Conservation (phyloP, 2,113 vertebrate genomes). For the Electrona antarctica region DNA sequence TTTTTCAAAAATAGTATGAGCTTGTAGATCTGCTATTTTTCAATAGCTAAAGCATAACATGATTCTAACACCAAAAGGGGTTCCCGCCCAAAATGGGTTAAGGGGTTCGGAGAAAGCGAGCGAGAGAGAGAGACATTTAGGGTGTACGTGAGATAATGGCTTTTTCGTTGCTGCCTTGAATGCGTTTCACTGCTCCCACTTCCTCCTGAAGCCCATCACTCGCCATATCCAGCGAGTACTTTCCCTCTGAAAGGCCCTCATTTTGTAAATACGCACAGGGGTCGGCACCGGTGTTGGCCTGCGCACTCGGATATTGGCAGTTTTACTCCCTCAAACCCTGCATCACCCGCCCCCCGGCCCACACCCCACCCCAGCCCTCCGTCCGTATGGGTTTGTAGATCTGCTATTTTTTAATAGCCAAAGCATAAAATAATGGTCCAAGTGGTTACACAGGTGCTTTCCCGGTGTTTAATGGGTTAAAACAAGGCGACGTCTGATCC, state of each 20-base stretch:
- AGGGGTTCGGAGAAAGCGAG: too few relatives aligned
- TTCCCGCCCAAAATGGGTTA: too few relatives aligned
- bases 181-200: not conserved
- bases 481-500: constrained; percentile 7
- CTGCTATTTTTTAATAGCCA: not conserved
- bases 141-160: constrained; percentile 18
- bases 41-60: too few relatives aligned
- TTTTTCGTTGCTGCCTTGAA: constrained; percentile 1
- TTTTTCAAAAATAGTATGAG: too few relatives aligned
- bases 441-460: not conserved
- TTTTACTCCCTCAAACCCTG: not conserved
- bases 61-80: too few relatives aligned
- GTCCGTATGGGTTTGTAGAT: too few relatives aligned
- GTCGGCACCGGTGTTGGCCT: constrained; percentile 33
- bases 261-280: constrained; percentile 44
- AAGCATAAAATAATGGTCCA: not conserved
- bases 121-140: constrained; percentile 15
- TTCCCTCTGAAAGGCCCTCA: constrained; percentile 34
- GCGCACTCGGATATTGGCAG: constrained; percentile 33
- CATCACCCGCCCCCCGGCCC: too few relatives aligned
- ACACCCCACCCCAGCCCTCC: constrained; percentile 5
- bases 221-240: not conserved
- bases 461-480: not conserved
- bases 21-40: too few relatives aligned
- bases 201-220: constrained; percentile 12